Conservation (phyloP, 2,888 invertebrate species). For the Sicus ferrugineus region DNA sequence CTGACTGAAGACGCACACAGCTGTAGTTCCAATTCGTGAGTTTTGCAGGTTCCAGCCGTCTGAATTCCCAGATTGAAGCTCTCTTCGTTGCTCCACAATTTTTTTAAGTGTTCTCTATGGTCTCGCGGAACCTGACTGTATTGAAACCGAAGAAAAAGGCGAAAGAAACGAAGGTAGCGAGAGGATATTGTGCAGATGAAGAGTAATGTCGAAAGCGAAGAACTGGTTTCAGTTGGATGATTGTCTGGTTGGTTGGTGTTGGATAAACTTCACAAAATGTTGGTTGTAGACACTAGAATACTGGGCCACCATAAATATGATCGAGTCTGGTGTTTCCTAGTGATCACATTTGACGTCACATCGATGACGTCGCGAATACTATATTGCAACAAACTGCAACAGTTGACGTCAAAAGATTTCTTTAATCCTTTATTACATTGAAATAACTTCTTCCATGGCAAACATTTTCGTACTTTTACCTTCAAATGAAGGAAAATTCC, state of each 20-base stretch:
- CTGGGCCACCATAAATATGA: constrained; percentile 12
- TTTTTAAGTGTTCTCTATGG: constrained; percentile 9
- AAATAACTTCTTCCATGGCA: too few relatives aligned
- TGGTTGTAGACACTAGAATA: constrained; percentile 15
- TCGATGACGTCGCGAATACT: neutral
- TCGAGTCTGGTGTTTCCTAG: constrained; percentile 2
- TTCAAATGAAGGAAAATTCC: too few relatives aligned
- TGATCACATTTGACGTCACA: neutral
- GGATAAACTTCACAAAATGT: neutral
- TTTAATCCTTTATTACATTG: constrained; percentile 5
- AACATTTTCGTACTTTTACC: too few relatives aligned
- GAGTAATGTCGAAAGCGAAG: neutral
- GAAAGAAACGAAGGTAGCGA: neutral
- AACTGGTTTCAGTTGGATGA: constrained; percentile 3
- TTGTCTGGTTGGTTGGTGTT: neutral
- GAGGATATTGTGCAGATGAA: neutral
- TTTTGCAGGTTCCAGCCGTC: neutral
- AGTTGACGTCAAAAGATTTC: constrained; percentile 8
- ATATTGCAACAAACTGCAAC: neutral
- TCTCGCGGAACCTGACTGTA: neutral
- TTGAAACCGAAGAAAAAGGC: neutral
- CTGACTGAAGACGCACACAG: neutral
- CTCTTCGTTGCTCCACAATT: neutral
- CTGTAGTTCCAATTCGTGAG: neutral
- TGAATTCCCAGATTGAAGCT: neutral